phyloP scores from a whole-genome alignment of 1,140 invertebrate species.

The Pentalonia nigronervosa region DNA sequence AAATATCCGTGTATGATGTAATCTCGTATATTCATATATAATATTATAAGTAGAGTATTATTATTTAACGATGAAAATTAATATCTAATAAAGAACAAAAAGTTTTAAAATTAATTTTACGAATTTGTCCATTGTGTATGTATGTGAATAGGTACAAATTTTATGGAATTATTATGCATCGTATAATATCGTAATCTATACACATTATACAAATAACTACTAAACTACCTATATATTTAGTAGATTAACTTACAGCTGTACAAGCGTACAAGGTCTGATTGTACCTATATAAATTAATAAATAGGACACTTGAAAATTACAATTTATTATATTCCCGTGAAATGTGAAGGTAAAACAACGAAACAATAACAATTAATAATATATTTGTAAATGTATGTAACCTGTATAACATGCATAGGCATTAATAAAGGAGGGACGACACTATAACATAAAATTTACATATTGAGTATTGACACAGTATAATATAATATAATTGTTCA shows the following conservation, averaged over 20 bases:
- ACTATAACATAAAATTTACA: background rate
- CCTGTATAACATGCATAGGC: background rate
- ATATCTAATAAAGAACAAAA: background rate
- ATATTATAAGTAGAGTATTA: background rate
- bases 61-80: background rate
- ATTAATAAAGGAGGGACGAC: too few species aligned
- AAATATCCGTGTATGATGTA: background rate
- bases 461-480: background rate
- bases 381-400: background rate
- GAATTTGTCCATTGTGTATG: background rate
- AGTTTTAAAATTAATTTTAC: background rate
- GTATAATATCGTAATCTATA: background rate
- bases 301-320: slow-evolving; percentile 2
- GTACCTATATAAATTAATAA: background rate
- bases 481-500: background rate
- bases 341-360: background rate
- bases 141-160: background rate
- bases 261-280: background rate
- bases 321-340: background rate
- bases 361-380: background rate
- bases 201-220: background rate
- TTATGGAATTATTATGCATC: background rate
- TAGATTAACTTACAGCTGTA: background rate
- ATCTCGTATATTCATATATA: background rate
- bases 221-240: background rate